Conservation (phyloP, 2,113 vertebrate species). For the Carassius auratus region DNA sequence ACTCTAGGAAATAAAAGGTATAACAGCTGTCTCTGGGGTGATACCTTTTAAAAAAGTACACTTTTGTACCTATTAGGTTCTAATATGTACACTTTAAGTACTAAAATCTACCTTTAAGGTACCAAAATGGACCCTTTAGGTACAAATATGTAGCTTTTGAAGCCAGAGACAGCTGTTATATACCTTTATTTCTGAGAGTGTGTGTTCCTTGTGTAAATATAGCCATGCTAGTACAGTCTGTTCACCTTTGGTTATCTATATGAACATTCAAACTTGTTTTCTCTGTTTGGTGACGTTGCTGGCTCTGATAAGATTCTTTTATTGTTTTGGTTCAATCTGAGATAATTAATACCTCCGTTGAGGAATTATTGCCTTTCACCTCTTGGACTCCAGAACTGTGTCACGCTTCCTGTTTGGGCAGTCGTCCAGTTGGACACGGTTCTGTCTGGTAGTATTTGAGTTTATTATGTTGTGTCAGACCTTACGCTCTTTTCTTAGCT, state of each 20-base stretch:
- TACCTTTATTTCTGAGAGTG: too few relatives aligned
- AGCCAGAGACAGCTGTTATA: too few relatives aligned
- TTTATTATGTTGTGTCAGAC: conserved; percentile 16
- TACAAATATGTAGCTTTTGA: too few relatives aligned
- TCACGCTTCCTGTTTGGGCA: conserved; percentile 18
- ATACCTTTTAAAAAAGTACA: too few relatives aligned
- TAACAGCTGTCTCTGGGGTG: too few relatives aligned
- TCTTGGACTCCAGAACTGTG: conserved; percentile 6
- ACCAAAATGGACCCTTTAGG: not conserved
- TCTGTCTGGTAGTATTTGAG: conserved; percentile 17
- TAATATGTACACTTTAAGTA: too few relatives aligned
- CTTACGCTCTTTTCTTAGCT: not conserved
- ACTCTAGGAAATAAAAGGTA: too few relatives aligned
- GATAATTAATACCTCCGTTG: not conserved
- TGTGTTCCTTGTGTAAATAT: too few relatives aligned
- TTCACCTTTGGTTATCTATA: too few relatives aligned
- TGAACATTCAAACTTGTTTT: not conserved
- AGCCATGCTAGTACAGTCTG: too few relatives aligned
- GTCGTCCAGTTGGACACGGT: conserved; percentile 2
- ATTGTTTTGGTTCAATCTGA: conserved; percentile 1
- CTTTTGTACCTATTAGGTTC: too few relatives aligned
- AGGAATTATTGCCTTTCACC: not conserved
- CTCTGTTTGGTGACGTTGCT: not conserved
- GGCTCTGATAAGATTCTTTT: conserved; percentile 10
- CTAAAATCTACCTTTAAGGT: too few relatives aligned